These are phyloP conservation scores for Manis javanica DNA, from an alignment of 2,797 vertebrate genomes.

Conservation along the genomic window DNA sequence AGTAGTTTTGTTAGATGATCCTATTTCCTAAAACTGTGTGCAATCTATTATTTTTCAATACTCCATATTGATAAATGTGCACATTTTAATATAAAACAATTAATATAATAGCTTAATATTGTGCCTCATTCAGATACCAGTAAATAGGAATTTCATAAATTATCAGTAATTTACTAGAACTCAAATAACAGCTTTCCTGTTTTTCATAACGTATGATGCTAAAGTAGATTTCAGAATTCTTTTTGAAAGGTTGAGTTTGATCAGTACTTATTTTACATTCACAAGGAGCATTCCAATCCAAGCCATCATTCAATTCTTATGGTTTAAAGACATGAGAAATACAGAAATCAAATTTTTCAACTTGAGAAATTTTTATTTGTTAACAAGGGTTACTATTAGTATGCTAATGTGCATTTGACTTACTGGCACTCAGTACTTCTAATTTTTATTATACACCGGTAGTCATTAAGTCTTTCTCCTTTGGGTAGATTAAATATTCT, in stretches of 20 bases:
- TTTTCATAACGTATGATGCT: not conserved
- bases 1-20: not conserved
- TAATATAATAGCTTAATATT: not conserved
- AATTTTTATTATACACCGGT: not conserved
- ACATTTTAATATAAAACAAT: slow-evolving; percentile 20
- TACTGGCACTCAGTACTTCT: not conserved
- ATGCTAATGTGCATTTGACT: not conserved
- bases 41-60: slow-evolving; percentile 17
- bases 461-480: not conserved
- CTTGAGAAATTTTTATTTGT: not conserved
- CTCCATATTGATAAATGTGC: not conserved
- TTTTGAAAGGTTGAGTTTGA: not conserved
- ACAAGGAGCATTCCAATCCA: not conserved
- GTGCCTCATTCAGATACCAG: not conserved
- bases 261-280: not conserved
- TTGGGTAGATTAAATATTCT: not conserved
- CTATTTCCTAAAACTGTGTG: not conserved
- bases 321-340: not conserved
- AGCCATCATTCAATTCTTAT: not conserved
- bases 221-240: not conserved
- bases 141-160: slow-evolving; percentile 1
- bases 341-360: not conserved
- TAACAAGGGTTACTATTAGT: not conserved
- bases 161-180: not conserved
- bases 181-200: not conserved